Conservation (phyloP, 2,113 vertebrate species). For the Onychostruthus taczanowskii region DNA sequence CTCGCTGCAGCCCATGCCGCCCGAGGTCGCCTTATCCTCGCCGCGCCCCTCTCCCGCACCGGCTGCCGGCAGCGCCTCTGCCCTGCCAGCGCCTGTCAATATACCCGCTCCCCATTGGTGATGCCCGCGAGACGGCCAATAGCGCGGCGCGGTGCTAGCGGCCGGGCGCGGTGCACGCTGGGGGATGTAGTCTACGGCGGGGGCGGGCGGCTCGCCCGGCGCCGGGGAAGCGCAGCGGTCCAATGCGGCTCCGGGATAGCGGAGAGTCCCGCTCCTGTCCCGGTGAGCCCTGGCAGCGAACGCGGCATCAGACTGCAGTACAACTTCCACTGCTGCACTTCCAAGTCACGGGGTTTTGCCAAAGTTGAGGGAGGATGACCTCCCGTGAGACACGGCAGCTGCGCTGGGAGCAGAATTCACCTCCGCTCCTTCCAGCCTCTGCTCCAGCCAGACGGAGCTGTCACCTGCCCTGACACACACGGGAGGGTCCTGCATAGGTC, state of each 20-base stretch:
- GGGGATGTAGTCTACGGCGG: conserved; percentile 56
- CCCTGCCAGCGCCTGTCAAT: background rate
- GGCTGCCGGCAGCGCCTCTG: background rate
- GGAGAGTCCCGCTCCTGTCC: too few species aligned
- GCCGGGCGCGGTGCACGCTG: background rate
- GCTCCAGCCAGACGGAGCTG: background rate
- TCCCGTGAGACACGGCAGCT: background rate
- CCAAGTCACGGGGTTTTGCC: accelerated
- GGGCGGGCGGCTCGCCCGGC: background rate
- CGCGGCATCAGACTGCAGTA: accelerated
- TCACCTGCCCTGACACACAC: accelerated
- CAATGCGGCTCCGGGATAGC: accelerated
- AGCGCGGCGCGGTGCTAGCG: background rate
- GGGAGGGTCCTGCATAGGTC: accelerated
- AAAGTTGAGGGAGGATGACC: accelerated
- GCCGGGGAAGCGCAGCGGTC: too few species aligned
- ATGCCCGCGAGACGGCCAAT: background rate
- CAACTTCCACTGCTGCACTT: accelerated
- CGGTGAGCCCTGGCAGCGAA: too few species aligned
- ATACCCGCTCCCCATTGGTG: conserved; percentile 27
- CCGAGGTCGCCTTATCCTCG: background rate
- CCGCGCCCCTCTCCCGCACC: background rate
- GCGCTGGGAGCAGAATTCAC: background rate
- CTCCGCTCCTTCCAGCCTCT: background rate
- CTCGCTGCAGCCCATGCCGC: conserved; percentile 79